A percentile compares a stretch with the other conserved stretches of the same genome.
Evolutionary conservation across 2,888 invertebrate species (phyloP).

Genomic region (Aspidiotus rigidus): DNA sequence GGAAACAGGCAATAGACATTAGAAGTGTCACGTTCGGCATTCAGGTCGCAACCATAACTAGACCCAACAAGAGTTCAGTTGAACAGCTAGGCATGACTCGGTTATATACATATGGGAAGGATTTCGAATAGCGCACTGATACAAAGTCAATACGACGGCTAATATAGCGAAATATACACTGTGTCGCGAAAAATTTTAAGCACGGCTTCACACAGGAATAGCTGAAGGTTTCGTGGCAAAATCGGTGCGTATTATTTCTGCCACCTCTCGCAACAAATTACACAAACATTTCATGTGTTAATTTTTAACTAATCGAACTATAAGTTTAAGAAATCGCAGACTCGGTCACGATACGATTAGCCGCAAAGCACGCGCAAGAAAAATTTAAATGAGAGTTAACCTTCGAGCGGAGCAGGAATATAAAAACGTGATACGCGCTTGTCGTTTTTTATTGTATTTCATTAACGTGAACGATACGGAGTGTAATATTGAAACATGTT

Average conservation of each 20-base stretch:
- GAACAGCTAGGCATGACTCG: too few relatives aligned
- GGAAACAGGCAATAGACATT: too few relatives aligned
- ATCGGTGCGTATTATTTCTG: conserved; percentile 11
- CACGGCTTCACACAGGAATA: conserved; percentile 31
- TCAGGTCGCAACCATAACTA: too few relatives aligned
- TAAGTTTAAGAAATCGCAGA: neutral
- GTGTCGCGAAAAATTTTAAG: conserved; percentile 31
- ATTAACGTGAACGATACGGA: too few relatives aligned
- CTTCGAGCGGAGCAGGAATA: neutral
- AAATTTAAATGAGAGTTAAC: neutral
- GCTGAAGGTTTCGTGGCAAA: conserved; percentile 25
- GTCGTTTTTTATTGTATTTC: too few relatives aligned
- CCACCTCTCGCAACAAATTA: conserved; percentile 30
- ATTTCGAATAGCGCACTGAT: too few relatives aligned
- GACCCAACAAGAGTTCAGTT: too few relatives aligned
- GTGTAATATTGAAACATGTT: too few relatives aligned
- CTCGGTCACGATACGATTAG: conserved; percentile 1
- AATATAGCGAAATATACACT: conserved; percentile 20
- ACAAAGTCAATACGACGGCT: neutral
- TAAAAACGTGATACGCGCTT: too few relatives aligned
- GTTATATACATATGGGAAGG: too few relatives aligned
- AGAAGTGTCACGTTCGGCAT: too few relatives aligned
- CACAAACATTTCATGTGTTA: conserved; percentile 26
- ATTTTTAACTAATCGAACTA: conserved; percentile 22
- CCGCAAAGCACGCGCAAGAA: neutral